Percentiles rank a stretch among this genome's conserved stretches.
Evolutionary conservation across 2,797 vertebrate genomes (phyloP).

Genomic region (Pelodytes ibericus): DNA sequence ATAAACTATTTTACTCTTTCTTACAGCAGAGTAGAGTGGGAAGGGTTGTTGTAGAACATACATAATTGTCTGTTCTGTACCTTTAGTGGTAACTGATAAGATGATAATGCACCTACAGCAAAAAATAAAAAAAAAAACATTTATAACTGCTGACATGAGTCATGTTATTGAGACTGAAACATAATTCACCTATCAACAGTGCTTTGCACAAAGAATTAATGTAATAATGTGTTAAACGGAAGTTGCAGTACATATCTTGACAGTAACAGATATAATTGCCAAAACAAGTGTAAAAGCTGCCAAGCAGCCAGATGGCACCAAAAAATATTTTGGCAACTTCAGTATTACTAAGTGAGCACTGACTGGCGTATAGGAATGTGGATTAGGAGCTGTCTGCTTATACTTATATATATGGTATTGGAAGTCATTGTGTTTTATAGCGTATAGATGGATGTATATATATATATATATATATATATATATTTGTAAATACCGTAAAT

Average conservation of each 20-base stretch:
- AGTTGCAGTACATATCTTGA: conserved; percentile 32
- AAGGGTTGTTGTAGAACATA: too few relatives aligned
- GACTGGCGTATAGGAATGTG: neutral
- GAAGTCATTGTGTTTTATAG: neutral
- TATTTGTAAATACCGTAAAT: too few relatives aligned
- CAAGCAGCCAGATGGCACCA: conserved; percentile 29
- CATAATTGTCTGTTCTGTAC: too few relatives aligned
- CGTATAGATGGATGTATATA: neutral
- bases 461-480: too few relatives aligned
- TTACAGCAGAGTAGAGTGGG: too few relatives aligned
- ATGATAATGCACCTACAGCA: too few relatives aligned
- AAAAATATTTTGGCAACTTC: conserved; percentile 43
- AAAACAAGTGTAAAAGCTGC: conserved; percentile 33
- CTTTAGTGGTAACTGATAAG: neutral
- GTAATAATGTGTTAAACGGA: conserved; percentile 27
- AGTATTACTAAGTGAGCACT: conserved; percentile 3
- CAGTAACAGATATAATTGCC: conserved; percentile 19
- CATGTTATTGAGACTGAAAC: neutral
- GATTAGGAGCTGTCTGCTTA: neutral
- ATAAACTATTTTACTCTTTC: too few relatives aligned
- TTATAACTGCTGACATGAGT: neutral
- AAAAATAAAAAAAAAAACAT: too few relatives aligned
- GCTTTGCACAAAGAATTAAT: conserved; percentile 23
- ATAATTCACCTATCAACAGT: conserved; percentile 24
- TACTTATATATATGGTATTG: neutral